Evolutionary conservation across 2,797 vertebrate species (phyloP).

Genomic region (Sparidentex hasta): DNA sequence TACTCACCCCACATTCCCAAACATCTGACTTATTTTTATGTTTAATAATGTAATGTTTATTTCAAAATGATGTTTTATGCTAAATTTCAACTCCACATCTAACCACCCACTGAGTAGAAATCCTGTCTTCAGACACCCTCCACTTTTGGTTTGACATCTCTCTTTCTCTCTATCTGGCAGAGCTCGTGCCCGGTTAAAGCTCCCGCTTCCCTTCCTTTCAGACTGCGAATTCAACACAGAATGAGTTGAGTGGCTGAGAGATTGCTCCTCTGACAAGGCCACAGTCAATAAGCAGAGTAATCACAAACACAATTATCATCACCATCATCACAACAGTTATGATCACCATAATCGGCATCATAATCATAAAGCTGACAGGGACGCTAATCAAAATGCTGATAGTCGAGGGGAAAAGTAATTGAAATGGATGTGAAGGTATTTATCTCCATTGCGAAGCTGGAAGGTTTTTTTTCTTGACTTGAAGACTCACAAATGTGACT

Average conservation of each 20-base stretch:
- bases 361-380: conserved; percentile 69
- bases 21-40: background rate
- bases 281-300: conserved; percentile 63
- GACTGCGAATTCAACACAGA: conserved; percentile 7
- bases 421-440: conserved; percentile 58
- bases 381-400: conserved; percentile 62
- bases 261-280: conserved; percentile 35
- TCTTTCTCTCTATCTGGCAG: background rate
- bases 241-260: conserved; percentile 36
- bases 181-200: conserved; percentile 5
- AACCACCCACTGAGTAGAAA: background rate
- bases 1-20: background rate
- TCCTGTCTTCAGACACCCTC: background rate
- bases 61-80: background rate
- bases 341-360: conserved; percentile 65
- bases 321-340: conserved; percentile 69
- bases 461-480: background rate
- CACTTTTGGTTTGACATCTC: background rate
- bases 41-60: background rate
- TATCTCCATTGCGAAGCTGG: conserved; percentile 51
- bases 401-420: conserved; percentile 55
- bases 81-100: conserved; percentile 7
- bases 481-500: conserved; percentile 19
- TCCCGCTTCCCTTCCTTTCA: conserved; percentile 5
- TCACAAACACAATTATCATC: conserved; percentile 73